phyloP scores from a whole-genome alignment of 2,888 invertebrate species.

The Athetis lepigone region DNA sequence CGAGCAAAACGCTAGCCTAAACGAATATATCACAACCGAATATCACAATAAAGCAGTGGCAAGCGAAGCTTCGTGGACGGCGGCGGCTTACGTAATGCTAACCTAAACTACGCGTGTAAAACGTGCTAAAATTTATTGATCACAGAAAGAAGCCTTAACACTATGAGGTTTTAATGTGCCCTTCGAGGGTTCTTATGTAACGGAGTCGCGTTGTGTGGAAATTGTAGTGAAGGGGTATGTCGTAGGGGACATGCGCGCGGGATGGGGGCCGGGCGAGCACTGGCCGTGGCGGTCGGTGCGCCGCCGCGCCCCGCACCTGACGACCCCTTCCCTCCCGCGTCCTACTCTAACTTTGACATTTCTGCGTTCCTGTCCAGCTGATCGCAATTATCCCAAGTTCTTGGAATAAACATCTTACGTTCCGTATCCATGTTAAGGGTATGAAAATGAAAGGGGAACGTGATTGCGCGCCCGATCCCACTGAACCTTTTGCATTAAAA shows the following conservation, averaged over 20 bases:
- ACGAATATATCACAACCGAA: conserved; percentile 88
- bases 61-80: conserved; percentile 90
- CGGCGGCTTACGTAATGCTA: conserved; percentile 89
- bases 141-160: conserved; percentile 90
- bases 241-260: conserved; percentile 85
- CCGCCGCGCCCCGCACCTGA: conserved; percentile 65
- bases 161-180: conserved; percentile 80
- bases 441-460: conserved; percentile 28
- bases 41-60: conserved; percentile 89
- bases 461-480: conserved; percentile 8
- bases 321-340: conserved; percentile 51
- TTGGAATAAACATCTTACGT: conserved; percentile 37
- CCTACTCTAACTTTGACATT: conserved; percentile 66
- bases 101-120: conserved; percentile 85
- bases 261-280: conserved; percentile 86
- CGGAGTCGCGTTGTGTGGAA: conserved; percentile 83
- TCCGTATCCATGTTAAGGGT: conserved; percentile 17
- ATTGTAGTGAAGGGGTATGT: conserved; percentile 75
- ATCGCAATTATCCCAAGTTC: conserved; percentile 64
- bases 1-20: conserved; percentile 88
- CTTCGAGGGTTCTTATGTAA: conserved; percentile 84
- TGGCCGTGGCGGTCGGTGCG: conserved; percentile 73
- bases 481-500: conserved; percentile 23
- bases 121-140: conserved; percentile 88
- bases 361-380: conserved; percentile 69